Base-by-base conservation (phyloP, 1,140 invertebrate species). In the Ips typographus region DNA sequence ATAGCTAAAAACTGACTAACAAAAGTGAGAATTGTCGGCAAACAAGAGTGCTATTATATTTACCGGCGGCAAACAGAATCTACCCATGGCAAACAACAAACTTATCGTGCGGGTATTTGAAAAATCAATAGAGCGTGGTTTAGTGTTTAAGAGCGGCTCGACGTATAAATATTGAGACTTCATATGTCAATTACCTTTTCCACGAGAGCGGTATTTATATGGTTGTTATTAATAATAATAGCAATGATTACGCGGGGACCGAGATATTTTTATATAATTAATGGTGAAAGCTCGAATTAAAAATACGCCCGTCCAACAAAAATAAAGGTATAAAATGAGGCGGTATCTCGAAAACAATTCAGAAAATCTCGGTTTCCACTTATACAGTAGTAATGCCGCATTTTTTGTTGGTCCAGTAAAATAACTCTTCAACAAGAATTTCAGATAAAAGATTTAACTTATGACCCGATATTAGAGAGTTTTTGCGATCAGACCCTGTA, bases 11-110 rank as follows among this genome's bases (percentile, higher is more conserved):
- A 68, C 39, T 60, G 66, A 62, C 58, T 60, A 68, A 68, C 66
- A 68, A 61, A 68, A 68, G 66, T 68, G 66, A 68, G 66, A 68
- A 68, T 68, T 68, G 66, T 68, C 44, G 59, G 58, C 58, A 68
- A 68, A 68, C 51, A 68, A 60, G 40, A 62, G 66, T 60, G 47
- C 41, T 56, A 60, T 62, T 47, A 38, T 55, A 40, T 68, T 68
- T 68, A 52, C 40, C 36, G 4, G 7, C 0, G 58, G 40, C 52
- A 68, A 68, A 68, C 59, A 68, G 51, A 44, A 62, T 62, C 66
- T 43, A 44, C 66, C 66, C 59, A 68, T 68, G 59, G 57, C 49
- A 68, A 60, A 62, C 41, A 62, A 43, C 38, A 49, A 68, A 68
- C 66, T 62, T 68, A 68, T 68, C 66, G 65, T 52, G 51, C 58